These are phyloP conservation scores for Pangasianodon hypophthalmus DNA, from an alignment of 2,113 vertebrate genomes.

Conservation along the genomic window DNA sequence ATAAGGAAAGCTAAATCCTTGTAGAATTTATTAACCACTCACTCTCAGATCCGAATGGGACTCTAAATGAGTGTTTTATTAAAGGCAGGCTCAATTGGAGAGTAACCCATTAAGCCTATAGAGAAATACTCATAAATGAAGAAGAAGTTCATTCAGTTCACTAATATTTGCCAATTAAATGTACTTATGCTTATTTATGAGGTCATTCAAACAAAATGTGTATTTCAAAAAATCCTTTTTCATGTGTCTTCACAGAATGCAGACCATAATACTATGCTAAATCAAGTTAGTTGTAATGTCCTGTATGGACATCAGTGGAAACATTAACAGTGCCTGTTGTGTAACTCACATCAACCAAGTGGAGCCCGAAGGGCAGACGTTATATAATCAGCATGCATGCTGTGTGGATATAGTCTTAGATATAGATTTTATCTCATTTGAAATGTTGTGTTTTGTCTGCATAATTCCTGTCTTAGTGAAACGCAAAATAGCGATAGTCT, in stretches of 20 bases:
- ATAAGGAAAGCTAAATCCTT: not conserved
- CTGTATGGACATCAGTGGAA: not conserved
- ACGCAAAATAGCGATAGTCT: not conserved
- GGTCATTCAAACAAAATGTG: not conserved
- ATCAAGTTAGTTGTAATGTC: not conserved
- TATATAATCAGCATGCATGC: constrained; percentile 22
- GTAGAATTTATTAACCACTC: not conserved
- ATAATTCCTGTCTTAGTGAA: not conserved
- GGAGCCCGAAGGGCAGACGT: not conserved
- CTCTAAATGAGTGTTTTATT: not conserved
- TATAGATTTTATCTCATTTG: not conserved
- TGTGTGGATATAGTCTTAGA: not conserved
- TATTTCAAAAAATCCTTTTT: not conserved
- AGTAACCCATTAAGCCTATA: not conserved
- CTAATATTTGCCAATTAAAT: not conserved
- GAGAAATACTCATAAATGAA: not conserved
- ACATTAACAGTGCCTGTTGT: not conserved
- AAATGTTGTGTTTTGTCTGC: not conserved
- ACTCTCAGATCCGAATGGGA: not conserved
- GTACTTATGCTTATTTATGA: not conserved
- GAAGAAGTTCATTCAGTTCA: not conserved
- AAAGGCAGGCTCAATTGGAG: not conserved
- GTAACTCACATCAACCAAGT: not conserved
- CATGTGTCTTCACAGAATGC: not conserved
- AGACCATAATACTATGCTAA: not conserved